These are phyloP conservation scores for Tetragonula carbonaria DNA, from an alignment of 2,888 invertebrate genomes.

Conservation along the genomic window DNA sequence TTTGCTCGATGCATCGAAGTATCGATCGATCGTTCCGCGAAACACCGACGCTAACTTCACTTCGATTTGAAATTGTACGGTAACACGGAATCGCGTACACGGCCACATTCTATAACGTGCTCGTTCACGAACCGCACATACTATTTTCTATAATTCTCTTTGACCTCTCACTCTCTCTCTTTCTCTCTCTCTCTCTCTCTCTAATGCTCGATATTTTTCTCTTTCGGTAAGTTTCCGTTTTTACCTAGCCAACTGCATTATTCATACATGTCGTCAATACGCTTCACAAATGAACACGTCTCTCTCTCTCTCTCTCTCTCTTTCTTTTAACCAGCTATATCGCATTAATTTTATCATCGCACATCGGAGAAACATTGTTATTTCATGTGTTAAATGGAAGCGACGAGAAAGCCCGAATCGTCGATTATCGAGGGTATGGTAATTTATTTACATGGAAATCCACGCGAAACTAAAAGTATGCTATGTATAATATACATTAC, in stretches of 20 bases:
- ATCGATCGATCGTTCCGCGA: slow-evolving; percentile 62
- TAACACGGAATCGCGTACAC: slow-evolving; percentile 20
- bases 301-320: not conserved
- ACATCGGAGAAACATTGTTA: too few relatives aligned
- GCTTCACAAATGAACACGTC: not conserved
- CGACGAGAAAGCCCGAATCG: not conserved
- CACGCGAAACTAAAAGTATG: not conserved
- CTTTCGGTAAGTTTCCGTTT: not conserved
- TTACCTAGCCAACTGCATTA: not conserved
- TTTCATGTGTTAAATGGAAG: too few relatives aligned
- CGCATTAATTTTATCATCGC: too few relatives aligned
- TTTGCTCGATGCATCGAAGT: slow-evolving; percentile 61
- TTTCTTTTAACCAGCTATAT: too few relatives aligned
- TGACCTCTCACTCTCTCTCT: not conserved
- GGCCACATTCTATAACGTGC: slow-evolving; percentile 3
- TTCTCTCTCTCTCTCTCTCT: not conserved
- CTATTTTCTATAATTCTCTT: slow-evolving; percentile 1
- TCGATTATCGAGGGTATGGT: not conserved
- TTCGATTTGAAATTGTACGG: slow-evolving; percentile 44
- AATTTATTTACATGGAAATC: not conserved
- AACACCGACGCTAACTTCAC: slow-evolving; percentile 39
- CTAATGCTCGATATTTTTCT: not conserved
- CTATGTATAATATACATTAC: not conserved
- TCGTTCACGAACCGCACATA: not conserved
- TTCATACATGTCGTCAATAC: not conserved